These are phyloP conservation scores for Thamnaconus septentrionalis DNA, from an alignment of 2,113 vertebrate species.

Conservation along the genomic window DNA sequence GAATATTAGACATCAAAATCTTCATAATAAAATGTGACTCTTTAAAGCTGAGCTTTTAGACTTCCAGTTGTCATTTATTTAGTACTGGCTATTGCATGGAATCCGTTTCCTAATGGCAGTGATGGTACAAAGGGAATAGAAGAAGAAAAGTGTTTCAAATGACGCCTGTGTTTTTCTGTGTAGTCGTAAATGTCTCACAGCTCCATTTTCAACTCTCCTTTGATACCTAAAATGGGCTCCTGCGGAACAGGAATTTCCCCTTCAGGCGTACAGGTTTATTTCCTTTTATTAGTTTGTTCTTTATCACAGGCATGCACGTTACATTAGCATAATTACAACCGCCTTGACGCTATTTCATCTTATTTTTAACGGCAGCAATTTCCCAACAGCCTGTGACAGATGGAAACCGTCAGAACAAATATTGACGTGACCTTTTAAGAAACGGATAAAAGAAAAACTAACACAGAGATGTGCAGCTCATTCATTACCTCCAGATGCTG, in stretches of 20 bases:
- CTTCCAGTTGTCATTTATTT: no score
- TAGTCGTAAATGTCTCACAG: no score
- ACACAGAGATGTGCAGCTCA: conserved; percentile 4
- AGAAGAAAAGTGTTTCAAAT: no score
- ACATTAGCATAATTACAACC: conserved; percentile 14
- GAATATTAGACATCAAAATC: no score
- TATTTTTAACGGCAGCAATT: conserved; percentile 4
- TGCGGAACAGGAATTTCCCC: no score
- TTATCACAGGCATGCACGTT: neutral
- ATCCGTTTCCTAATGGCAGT: neutral
- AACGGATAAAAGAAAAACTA: conserved; percentile 21
- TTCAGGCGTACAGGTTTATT: conserved; percentile 9
- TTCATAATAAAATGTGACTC: no score
- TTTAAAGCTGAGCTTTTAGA: no score
- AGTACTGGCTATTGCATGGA: neutral
- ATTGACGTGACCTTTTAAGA: conserved; percentile 49
- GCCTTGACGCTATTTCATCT: neutral
- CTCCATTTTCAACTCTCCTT: no score
- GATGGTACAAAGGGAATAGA: neutral
- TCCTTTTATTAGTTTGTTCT: conserved; percentile 10
- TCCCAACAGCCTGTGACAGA: conserved; percentile 2
- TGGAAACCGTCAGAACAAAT: conserved; percentile 37
- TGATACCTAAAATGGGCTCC: no score
- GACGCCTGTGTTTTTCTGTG: no score
- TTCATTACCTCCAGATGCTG: conserved; percentile 39